phyloP scores from a whole-genome alignment of 2,113 vertebrate genomes.

The Platysternon megacephalum region DNA sequence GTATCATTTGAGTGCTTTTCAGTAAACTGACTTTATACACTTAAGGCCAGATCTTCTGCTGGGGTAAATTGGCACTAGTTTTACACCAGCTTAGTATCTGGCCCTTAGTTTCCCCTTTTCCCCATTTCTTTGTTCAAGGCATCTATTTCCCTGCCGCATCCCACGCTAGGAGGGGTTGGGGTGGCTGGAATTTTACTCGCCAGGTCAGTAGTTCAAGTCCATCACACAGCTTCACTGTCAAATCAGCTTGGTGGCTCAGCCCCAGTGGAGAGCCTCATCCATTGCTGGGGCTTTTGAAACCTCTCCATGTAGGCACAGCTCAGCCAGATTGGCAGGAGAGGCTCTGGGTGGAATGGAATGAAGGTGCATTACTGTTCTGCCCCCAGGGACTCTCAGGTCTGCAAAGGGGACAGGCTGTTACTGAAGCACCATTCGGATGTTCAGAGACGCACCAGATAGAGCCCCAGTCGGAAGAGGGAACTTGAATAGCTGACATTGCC shows the following conservation, averaged over 20 bases:
- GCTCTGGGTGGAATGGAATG: neutral
- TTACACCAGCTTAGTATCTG: rapidly evolving
- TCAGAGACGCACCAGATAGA: too few species aligned
- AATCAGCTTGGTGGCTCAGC: rapidly evolving
- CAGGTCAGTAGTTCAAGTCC: neutral
- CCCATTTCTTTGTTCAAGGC: rapidly evolving
- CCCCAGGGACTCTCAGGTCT: neutral
- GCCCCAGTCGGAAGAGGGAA: neutral
- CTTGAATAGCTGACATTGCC: neutral
- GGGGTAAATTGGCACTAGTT: neutral
- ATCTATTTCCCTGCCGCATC: neutral
- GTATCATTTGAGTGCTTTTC: neutral
- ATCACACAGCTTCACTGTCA: neutral
- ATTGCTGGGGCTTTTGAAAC: rapidly evolving
- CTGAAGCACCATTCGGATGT: neutral
- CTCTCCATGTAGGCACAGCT: neutral
- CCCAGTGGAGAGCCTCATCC: neutral
- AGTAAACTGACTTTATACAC: neutral
- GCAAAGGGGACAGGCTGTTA: neutral
- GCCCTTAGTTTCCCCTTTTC: neutral
- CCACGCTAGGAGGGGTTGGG: neutral
- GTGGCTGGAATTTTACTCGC: neutral
- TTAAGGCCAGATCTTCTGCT: neutral
- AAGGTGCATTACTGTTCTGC: constrained; percentile 1
- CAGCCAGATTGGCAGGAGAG: neutral